phyloP scores from a whole-genome alignment of 2,888 invertebrate genomes.

The Phymatocera aterrima region DNA sequence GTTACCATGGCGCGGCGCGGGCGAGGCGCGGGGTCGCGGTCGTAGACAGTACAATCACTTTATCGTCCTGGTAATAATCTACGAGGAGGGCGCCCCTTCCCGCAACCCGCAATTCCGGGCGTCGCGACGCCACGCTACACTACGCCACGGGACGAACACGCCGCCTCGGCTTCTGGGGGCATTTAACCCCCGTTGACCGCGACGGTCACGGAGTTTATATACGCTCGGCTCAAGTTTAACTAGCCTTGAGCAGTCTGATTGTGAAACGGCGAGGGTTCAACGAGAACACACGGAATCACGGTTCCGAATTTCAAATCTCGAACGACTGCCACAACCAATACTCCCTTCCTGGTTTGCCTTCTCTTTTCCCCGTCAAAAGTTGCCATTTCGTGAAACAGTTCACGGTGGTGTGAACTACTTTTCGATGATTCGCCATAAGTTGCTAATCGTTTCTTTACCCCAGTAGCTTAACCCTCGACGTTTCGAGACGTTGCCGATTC shows the following conservation, averaged over 20 bases:
- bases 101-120: background rate
- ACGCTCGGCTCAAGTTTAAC: background rate
- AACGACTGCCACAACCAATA: no score
- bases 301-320: background rate
- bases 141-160: background rate
- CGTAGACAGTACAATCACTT: slow-evolving; percentile 17
- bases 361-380: no score
- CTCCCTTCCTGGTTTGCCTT: background rate
- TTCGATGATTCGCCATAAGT: no score
- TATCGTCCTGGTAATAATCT: slow-evolving; percentile 19
- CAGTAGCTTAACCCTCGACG: no score
- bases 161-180: background rate
- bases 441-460: no score
- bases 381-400: no score
- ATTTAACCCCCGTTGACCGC: slow-evolving; percentile 12
- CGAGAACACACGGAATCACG: background rate
- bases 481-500: no score
- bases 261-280: no score
- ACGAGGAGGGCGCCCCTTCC: background rate
- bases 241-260: background rate
- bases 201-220: background rate
- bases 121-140: background rate
- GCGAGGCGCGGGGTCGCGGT: background rate
- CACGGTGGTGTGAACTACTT: no score
- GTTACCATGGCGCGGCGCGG: background rate